These are phyloP conservation scores for Ochropleura leucogaster DNA, from an alignment of 2,888 invertebrate species.

Conservation along the genomic window DNA sequence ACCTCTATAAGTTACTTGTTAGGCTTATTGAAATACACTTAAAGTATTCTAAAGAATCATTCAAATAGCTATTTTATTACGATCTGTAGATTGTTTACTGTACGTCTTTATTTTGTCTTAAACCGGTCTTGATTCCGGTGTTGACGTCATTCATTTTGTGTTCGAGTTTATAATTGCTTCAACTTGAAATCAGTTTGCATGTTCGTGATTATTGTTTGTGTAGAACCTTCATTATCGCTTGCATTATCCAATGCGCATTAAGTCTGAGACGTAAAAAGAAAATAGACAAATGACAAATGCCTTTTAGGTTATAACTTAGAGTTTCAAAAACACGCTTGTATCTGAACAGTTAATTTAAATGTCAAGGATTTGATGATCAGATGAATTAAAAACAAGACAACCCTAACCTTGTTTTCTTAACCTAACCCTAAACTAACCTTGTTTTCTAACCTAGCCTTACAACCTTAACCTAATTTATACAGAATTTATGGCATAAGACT, in stretches of 20 bases:
- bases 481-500: no score
- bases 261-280: not conserved
- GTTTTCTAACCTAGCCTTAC: not conserved
- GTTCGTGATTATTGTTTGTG: constrained; percentile 10
- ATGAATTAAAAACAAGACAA: not conserved
- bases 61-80: not conserved
- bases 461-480: not conserved
- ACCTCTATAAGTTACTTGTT: not conserved
- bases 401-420: no score
- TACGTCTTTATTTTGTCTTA: constrained; percentile 23
- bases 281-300: not conserved
- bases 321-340: no score
- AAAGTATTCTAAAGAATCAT: not conserved
- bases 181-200: constrained; percentile 9
- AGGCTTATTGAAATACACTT: not conserved
- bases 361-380: not conserved
- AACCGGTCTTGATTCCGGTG: not conserved
- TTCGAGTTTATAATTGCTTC: constrained; percentile 25
- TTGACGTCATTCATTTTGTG: constrained; percentile 38
- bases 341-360: not conserved
- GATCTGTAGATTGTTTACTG: not conserved
- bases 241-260: not conserved
- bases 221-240: not conserved
- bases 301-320: not conserved
- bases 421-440: no score